phyloP scores from a whole-genome alignment of 2,113 vertebrate genomes.

The Channa argus region DNA sequence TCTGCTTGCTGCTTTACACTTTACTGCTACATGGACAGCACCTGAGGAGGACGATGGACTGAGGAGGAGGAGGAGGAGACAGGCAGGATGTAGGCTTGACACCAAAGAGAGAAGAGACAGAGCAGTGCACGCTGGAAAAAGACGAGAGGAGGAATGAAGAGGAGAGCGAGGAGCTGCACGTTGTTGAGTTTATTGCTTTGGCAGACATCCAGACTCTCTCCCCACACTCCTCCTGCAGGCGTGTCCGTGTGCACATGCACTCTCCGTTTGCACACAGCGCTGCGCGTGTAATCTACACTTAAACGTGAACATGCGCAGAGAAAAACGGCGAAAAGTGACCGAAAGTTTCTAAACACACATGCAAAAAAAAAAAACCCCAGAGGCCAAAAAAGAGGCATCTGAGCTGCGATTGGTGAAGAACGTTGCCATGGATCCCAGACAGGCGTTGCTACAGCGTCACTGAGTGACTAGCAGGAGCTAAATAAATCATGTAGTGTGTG shows the following conservation, averaged over 20 bases:
- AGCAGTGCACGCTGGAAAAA: constrained; percentile 27
- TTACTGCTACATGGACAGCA: constrained; percentile 27
- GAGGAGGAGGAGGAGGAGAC: constrained; percentile 3
- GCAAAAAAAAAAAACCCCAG: constrained; percentile 4
- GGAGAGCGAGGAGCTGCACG: constrained; percentile 37
- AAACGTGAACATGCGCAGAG: neutral
- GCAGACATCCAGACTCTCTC: constrained; percentile 53
- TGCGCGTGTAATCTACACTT: neutral
- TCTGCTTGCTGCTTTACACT: neutral
- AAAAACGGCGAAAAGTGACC: too few relatives aligned
- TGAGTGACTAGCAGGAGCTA: constrained; percentile 59
- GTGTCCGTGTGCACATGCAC: constrained; percentile 5
- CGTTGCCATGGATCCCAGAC: constrained; percentile 67
- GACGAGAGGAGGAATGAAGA: constrained; percentile 45
- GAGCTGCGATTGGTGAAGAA: constrained; percentile 53
- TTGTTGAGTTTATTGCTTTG: constrained; percentile 69
- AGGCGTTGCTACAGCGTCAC: constrained; percentile 54
- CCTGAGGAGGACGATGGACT: neutral
- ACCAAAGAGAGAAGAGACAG: neutral
- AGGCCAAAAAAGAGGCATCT: constrained; percentile 46
- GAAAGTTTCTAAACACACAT: neutral
- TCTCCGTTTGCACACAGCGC: neutral
- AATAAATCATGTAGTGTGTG: constrained; percentile 73
- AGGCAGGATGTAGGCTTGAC: neutral
- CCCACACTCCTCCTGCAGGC: constrained; percentile 21